Evolutionary conservation across 2,113 vertebrate genomes (phyloP), one percentile per base, ranked within the genome.

Genomic region (Macroglossus sobrinus): DNA sequence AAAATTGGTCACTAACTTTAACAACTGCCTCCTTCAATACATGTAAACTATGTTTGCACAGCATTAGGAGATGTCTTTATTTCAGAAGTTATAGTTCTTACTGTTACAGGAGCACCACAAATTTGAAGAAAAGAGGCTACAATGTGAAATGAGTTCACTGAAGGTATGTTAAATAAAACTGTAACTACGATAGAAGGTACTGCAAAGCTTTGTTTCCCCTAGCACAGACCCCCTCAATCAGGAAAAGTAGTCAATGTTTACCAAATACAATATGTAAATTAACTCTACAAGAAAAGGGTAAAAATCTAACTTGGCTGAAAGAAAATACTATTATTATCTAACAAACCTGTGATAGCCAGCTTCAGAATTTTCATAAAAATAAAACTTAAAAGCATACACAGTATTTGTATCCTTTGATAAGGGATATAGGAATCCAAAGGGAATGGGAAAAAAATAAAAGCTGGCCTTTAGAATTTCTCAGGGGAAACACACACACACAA

Each of bases 81-180:
- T 98, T 98, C 96, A 98, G 94, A 98, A 98, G 95, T 97, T 97
- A 50, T 50, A 98, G 96, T 66, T 97, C 93, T 97, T 95, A 95
- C 93, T 95, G 91, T 98, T 98, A 98, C 95, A 98, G 97, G 96
- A 98, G 97, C 97, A 98, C 97, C 97, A 98, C 97, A 96, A 97
- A 92, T 98, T 96, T 91, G 96, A 98, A 97, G 96, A 97, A n/a
- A 97, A 98, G 97, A 97, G 97, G 97, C 98, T 98, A 98, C 96
- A 98, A 93, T 97, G 96, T 98, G 93, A 97, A 97, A 98, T 91
- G 88, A 98, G 89, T 71, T 97, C 72, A 97, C 92, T 97, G 97
- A 97, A 98, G 85, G 96, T 92, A 96, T 82, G 81, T 98, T 97
- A 97, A 96, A 84, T 94, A 93, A 94, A 98, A 93, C 55, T 91